Base-by-base conservation (phyloP, 2,797 vertebrate genomes). In the Remorina albescens region DNA sequence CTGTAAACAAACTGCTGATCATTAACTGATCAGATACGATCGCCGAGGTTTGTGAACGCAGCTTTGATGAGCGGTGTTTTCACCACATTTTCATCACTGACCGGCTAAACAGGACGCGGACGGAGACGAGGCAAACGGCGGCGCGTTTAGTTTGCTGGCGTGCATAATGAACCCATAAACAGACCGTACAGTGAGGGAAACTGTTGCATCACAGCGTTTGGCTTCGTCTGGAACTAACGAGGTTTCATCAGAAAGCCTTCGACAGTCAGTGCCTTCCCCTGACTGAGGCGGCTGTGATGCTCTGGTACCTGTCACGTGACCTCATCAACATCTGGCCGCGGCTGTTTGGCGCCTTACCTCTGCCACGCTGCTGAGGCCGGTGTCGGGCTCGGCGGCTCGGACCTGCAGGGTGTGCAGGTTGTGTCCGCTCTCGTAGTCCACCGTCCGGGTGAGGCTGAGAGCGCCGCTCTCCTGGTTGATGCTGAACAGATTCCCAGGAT, bases 391-490 rank as follows among this genome's bases (percentile, higher is more conserved):
- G 0, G 92, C 88, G 13, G 93, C 95, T 51, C 95, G 94, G 88
- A 96, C 92, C 44, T 96, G 83, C 81, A 97, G 92, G 23, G 90
- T 94, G 82, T 97, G 95, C 26, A 95, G 90, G 86, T 95, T 95
- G 90, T 96, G 95, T 39, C 96, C 95, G 0, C 89, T 94, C 93
- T 97, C 97, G 0, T 94, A 97, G 91, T 98, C 96, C 42, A 96
- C 93, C 0, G 78, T 5, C 23, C 91, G 87, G 49, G 93, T 96
- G 60, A 98, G 93, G 78, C 94, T 95, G 76, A 97, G 90, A 2
- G 94, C 93, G 0, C 96, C 96, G 0, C 89, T 96, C 76, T 95
- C 95, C 86, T 95, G 95, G 86, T 93, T 91, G 87, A 98, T 85
- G 49, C 82, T 90, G 91, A 98, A 97, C 63, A 97, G 90, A 59